These are phyloP conservation scores for Lineus longissimus DNA, from an alignment of 1,140 invertebrate species.

Conservation along the genomic window DNA sequence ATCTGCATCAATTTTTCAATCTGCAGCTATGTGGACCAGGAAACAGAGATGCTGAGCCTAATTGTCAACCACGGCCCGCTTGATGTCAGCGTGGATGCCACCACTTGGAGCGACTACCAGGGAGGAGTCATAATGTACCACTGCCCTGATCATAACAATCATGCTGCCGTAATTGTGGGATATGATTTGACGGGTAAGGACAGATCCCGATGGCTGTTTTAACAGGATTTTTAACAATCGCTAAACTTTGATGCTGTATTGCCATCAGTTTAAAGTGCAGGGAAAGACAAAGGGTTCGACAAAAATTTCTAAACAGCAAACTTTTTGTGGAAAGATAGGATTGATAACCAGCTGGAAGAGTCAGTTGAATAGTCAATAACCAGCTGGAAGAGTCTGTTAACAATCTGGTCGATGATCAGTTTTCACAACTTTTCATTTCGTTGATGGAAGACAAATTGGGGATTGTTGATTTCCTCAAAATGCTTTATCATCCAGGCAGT, in stretches of 20 bases:
- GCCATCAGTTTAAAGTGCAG: neutral
- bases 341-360: neutral
- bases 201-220: neutral
- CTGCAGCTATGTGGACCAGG: conserved; percentile 63
- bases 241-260: neutral
- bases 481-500: neutral
- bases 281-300: neutral
- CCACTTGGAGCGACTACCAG: conserved; percentile 82
- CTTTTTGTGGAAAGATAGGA: neutral
- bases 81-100: conserved; percentile 74
- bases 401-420: neutral
- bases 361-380: neutral
- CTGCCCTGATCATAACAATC: conserved; percentile 67
- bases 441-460: neutral
- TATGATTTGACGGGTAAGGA: conserved; percentile 66
- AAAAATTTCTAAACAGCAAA: neutral
- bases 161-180: conserved; percentile 79
- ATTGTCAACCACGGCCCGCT: conserved; percentile 72
- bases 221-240: too few relatives aligned
- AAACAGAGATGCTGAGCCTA: conserved; percentile 64
- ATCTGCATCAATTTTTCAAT: conserved; percentile 3
- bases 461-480: neutral
- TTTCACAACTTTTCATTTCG: neutral
- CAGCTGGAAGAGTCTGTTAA: neutral
- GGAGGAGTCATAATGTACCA: conserved; percentile 81